Evolutionary conservation across 1,140 invertebrate species (phyloP).

Genomic region (Tribolium castaneum): DNA sequence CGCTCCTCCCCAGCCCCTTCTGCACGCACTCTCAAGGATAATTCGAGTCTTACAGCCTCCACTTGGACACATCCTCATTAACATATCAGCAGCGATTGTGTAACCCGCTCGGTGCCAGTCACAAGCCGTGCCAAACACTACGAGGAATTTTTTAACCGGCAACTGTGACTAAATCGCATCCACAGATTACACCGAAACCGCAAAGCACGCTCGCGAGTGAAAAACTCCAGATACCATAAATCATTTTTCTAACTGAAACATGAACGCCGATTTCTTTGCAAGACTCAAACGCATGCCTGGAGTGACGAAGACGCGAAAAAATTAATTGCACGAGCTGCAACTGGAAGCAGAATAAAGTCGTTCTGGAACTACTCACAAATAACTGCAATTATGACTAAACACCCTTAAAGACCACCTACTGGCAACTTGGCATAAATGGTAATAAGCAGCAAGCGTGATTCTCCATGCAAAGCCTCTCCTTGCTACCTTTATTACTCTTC

Average conservation of each 20-base stretch:
- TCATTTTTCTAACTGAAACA: background rate
- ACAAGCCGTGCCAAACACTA: slow-evolving; percentile 25
- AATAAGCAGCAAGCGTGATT: background rate
- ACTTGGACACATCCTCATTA: slow-evolving; percentile 52
- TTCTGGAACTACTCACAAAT: background rate
- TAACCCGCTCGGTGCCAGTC: slow-evolving; percentile 44
- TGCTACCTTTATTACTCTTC: background rate
- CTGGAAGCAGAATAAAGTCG: background rate
- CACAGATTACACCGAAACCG: background rate
- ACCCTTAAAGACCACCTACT: background rate
- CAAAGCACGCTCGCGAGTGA: background rate
- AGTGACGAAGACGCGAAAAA: background rate
- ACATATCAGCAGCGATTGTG: slow-evolving; percentile 47
- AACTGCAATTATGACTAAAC: background rate
- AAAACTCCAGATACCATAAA: background rate
- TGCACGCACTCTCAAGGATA: slow-evolving; percentile 50
- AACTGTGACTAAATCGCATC: no score
- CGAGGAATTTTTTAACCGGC: background rate
- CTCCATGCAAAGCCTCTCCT: background rate
- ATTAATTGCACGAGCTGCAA: background rate
- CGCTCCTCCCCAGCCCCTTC: slow-evolving; percentile 38
- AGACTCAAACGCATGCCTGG: background rate
- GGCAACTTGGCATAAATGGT: background rate
- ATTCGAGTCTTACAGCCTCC: slow-evolving; percentile 43
- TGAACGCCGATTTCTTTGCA: background rate